phyloP scores from a whole-genome alignment of 1,140 invertebrate species.

The Zaprionus vittiger region DNA sequence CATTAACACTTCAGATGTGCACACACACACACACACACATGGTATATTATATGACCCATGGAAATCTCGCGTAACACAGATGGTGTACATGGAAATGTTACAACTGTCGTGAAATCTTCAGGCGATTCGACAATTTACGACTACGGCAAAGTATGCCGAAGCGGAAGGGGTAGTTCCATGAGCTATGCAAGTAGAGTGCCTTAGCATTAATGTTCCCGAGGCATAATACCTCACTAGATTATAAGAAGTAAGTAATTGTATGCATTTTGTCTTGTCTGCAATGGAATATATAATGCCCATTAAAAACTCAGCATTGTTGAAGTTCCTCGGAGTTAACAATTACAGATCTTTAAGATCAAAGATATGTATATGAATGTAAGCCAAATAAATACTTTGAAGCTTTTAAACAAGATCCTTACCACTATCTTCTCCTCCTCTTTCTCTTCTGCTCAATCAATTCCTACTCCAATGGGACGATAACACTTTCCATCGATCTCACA shows the following conservation, averaged over 20 bases:
- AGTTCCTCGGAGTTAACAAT: neutral
- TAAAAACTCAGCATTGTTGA: neutral
- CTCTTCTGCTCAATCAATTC: neutral
- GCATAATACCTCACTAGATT: neutral
- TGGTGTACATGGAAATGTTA: conserved; percentile 48
- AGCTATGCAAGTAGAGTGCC: neutral
- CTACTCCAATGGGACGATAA: neutral
- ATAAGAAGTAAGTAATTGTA: neutral
- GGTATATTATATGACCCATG: conserved; percentile 43
- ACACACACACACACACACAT: conserved; percentile 33
- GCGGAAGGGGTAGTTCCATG: neutral
- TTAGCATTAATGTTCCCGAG: neutral
- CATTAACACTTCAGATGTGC: conserved; percentile 72
- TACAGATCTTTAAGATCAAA: neutral
- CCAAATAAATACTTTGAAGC: neutral
- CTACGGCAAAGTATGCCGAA: neutral
- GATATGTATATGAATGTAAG: neutral
- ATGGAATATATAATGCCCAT: neutral
- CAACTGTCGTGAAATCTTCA: conserved; percentile 44
- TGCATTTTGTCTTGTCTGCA: neutral
- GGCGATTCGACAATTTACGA: conserved; percentile 28
- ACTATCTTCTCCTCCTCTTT: neutral
- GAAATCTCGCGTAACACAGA: conserved; percentile 36
- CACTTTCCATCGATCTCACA: neutral
- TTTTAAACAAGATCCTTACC: neutral